Percentiles rank a stretch among this genome's conserved stretches.
phyloP scores from a whole-genome alignment of 2,888 invertebrate species.

The Melikaiella ostensackeni region DNA sequence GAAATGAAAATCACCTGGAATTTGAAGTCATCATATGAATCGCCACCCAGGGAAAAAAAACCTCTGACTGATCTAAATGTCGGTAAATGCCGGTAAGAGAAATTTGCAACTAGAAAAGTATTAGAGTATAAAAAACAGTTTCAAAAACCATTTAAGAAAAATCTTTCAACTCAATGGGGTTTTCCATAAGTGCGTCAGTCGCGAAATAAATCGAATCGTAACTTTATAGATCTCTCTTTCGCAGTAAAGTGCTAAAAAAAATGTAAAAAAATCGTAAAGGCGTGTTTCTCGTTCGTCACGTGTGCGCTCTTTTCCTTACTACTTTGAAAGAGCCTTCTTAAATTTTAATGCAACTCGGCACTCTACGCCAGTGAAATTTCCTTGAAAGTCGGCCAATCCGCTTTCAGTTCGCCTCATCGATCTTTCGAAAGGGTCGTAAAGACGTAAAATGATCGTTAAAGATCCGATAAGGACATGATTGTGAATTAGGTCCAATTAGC shows the following conservation, averaged over 20 bases:
- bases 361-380: not conserved
- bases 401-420: slow-evolving; percentile 12
- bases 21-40: no score
- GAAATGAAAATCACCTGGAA: no score
- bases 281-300: not conserved
- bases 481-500: slow-evolving; percentile 32
- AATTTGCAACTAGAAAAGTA: no score
- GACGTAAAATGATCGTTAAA: slow-evolving; percentile 35
- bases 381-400: slow-evolving; percentile 1
- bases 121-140: no score
- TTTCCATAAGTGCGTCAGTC: not conserved
- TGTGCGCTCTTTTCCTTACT: not conserved
- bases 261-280: not conserved
- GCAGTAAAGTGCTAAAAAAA: not conserved
- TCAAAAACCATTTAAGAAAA: not conserved
- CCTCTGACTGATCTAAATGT: no score
- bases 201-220: not conserved
- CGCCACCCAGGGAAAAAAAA: no score
- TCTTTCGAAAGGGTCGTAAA: not conserved
- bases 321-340: not conserved
- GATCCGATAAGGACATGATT: slow-evolving; percentile 29
- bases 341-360: slow-evolving; percentile 6
- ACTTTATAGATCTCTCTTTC: not conserved
- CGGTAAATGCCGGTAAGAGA: no score
- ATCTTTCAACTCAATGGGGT: not conserved